Evolutionary conservation across 2,797 vertebrate genomes (phyloP).

Genomic region (Hapalemur alaotrensis): DNA sequence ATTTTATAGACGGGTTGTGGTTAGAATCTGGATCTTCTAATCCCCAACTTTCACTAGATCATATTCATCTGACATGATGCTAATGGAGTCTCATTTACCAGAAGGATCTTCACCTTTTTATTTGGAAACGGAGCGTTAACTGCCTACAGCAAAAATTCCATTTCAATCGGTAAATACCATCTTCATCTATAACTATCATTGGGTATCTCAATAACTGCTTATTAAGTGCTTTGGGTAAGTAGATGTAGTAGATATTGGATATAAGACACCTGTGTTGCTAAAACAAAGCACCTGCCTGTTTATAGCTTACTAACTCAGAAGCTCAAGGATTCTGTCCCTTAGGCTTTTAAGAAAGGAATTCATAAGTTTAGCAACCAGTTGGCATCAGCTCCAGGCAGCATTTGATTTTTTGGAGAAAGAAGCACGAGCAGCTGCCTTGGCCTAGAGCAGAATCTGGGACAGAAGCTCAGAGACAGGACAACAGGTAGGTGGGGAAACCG

Average conservation of each 20-base stretch:
- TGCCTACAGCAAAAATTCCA: conserved; percentile 21
- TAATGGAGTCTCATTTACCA: neutral
- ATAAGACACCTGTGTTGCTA: conserved; percentile 11
- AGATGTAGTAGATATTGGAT: neutral
- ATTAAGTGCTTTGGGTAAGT: conserved; percentile 38
- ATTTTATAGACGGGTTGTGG: neutral
- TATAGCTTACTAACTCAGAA: neutral
- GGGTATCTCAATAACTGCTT: conserved; percentile 30
- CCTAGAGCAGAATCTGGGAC: neutral
- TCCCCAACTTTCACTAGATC: neutral
- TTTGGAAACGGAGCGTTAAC: conserved; percentile 16
- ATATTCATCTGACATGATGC: neutral
- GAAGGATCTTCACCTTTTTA: neutral
- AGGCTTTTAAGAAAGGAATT: conserved; percentile 14
- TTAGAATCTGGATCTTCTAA: neutral
- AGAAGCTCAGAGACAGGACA: neutral
- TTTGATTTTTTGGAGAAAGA: conserved; percentile 44
- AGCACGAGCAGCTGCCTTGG: neutral
- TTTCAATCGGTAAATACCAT: conserved; percentile 13
- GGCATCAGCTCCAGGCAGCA: neutral
- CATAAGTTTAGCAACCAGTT: conserved; percentile 1
- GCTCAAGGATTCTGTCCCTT: neutral
- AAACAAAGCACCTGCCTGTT: conserved; percentile 39
- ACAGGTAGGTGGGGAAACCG: neutral
- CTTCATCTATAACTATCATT: neutral